Evolutionary conservation across 1,140 invertebrate species (phyloP).

Genomic region (Drosophila dunni): DNA sequence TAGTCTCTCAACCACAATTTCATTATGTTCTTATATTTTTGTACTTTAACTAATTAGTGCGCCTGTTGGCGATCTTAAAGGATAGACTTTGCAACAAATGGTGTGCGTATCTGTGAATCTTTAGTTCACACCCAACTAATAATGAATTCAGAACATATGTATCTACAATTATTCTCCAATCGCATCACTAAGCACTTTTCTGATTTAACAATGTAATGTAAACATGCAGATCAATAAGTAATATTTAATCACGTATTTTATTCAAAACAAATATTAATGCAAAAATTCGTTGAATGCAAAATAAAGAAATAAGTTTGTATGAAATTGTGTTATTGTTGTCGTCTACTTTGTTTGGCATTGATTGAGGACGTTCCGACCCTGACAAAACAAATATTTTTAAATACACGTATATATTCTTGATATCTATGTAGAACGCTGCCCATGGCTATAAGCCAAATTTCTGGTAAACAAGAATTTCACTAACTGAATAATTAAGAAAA

Average conservation of each 20-base stretch:
- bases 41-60: slow-evolving; percentile 31
- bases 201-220: slow-evolving; percentile 16
- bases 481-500: neutral
- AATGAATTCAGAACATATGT: slow-evolving; percentile 6
- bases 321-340: neutral
- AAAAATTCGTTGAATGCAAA: slow-evolving; percentile 28
- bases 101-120: slow-evolving; percentile 52
- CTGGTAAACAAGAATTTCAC: neutral
- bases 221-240: slow-evolving; percentile 25
- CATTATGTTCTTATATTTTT: slow-evolving; percentile 21
- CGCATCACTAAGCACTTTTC: slow-evolving; percentile 34
- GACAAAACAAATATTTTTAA: slow-evolving; percentile 1
- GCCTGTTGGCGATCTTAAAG: slow-evolving; percentile 39
- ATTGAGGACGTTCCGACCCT: neutral
- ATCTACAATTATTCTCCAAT: slow-evolving; percentile 22
- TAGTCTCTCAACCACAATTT: slow-evolving; percentile 12
- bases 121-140: slow-evolving; percentile 40
- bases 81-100: slow-evolving; percentile 48
- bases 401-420: neutral
- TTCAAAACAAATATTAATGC: slow-evolving; percentile 38
- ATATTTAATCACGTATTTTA: slow-evolving; percentile 47
- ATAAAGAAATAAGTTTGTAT: slow-evolving; percentile 28
- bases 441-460: neutral
- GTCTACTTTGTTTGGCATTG: neutral
- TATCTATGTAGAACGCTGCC: neutral